phyloP scores from a whole-genome alignment of 2,888 invertebrate genomes.

The Andrena haemorrhoa region DNA sequence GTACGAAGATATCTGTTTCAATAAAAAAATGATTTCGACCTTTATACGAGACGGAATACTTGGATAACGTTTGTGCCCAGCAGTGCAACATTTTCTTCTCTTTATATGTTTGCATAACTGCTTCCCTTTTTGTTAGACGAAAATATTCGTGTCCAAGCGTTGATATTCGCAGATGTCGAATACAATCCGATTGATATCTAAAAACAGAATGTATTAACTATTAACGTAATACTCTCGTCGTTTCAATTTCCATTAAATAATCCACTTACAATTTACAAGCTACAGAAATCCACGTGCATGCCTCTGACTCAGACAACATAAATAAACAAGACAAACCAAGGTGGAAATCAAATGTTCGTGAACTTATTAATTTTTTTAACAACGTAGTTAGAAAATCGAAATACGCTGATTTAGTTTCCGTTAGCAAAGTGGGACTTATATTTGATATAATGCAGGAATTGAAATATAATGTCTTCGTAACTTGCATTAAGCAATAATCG shows the following conservation, averaged over 20 bases:
- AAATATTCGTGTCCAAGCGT: constrained; percentile 79
- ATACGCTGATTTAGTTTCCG: constrained; percentile 73
- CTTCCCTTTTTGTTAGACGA: constrained; percentile 67
- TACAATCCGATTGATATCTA: constrained; percentile 72
- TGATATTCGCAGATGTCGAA: constrained; percentile 71
- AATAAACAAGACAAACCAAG: constrained; percentile 82
- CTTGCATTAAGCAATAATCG: constrained; percentile 73
- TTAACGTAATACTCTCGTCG: constrained; percentile 29
- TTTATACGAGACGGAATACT: constrained; percentile 80
- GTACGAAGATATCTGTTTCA: background rate
- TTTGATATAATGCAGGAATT: constrained; percentile 43
- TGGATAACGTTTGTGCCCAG: constrained; percentile 79
- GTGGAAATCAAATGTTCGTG: constrained; percentile 80
- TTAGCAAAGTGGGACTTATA: constrained; percentile 53
- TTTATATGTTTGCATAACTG: constrained; percentile 64
- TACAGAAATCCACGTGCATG: constrained; percentile 72
- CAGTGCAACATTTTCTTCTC: constrained; percentile 74
- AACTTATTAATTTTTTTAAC: constrained; percentile 81
- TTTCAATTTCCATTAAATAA: background rate
- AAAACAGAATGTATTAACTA: constrained; percentile 23
- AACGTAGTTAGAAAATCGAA: constrained; percentile 76
- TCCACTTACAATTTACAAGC: constrained; percentile 56
- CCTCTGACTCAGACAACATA: constrained; percentile 75
- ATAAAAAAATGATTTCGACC: constrained; percentile 63
- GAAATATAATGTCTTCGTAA: constrained; percentile 73